A percentile compares a stretch with the other conserved stretches of the same genome.
Evolutionary conservation across 2,797 vertebrate species (phyloP).

Genomic region (Zenarchopterus dispar): DNA sequence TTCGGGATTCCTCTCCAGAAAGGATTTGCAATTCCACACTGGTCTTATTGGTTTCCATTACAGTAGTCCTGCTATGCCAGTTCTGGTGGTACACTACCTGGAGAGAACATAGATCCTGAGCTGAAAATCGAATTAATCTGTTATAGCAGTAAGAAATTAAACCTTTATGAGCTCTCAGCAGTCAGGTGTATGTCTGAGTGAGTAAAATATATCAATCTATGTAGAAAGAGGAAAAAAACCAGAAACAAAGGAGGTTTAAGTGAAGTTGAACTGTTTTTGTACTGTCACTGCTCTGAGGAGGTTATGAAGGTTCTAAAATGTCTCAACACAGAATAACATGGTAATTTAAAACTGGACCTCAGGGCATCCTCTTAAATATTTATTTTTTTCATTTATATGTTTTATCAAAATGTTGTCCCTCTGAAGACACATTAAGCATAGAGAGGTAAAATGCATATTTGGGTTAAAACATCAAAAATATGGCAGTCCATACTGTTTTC

Average conservation of each 20-base stretch:
- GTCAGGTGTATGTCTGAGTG: too few species aligned
- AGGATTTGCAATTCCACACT: constrained; percentile 88
- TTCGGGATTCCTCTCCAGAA: constrained; percentile 88
- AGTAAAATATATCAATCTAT: too few species aligned
- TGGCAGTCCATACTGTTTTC: too few species aligned
- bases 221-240: background rate
- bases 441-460: background rate
- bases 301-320: constrained; percentile 43
- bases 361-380: constrained; percentile 14
- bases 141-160: too few species aligned
- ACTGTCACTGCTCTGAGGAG: constrained; percentile 30
- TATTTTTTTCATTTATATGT: constrained; percentile 5
- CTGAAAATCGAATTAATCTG: constrained; percentile 5
- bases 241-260: background rate
- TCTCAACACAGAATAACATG: constrained; percentile 2
- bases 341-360: constrained; percentile 3
- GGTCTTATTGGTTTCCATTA: constrained; percentile 89
- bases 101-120: constrained; percentile 6
- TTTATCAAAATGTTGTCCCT: constrained; percentile 9
- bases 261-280: constrained; percentile 17
- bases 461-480: constrained; percentile 22
- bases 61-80: constrained; percentile 82
- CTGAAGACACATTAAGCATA: background rate
- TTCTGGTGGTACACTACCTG: constrained; percentile 91
- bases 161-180: too few species aligned